phyloP scores from a whole-genome alignment of 2,797 vertebrate genomes.

The Hydrolagus colliei region DNA sequence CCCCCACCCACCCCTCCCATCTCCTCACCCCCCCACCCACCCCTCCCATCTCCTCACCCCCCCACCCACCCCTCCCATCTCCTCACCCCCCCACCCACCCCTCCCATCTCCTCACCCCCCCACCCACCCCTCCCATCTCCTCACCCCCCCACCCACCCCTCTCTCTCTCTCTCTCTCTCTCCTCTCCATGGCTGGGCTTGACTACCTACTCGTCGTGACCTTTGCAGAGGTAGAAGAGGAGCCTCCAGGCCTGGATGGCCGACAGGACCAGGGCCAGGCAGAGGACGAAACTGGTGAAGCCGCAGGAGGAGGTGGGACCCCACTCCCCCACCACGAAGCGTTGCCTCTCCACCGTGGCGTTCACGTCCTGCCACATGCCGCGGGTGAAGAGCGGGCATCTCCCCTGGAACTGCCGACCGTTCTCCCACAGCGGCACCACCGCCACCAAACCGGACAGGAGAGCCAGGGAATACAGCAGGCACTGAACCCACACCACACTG shows the following conservation, averaged over 20 bases:
- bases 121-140: too few species aligned
- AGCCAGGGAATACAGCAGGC: constrained; percentile 80
- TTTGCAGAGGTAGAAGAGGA: constrained; percentile 88
- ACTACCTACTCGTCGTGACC: constrained; percentile 90
- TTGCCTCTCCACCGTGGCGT: constrained; percentile 84
- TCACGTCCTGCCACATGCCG: constrained; percentile 96
- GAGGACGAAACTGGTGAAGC: constrained; percentile 82
- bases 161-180: too few species aligned
- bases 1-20: too few species aligned
- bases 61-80: too few species aligned
- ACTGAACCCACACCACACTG: constrained; percentile 82
- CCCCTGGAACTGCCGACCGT: constrained; percentile 82
- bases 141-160: too few species aligned
- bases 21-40: too few species aligned
- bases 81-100: too few species aligned
- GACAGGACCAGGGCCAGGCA: constrained; percentile 83
- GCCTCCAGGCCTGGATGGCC: constrained; percentile 86
- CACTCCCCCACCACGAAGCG: constrained; percentile 94
- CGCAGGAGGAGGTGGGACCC: constrained; percentile 86
- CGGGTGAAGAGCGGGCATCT: constrained; percentile 89
- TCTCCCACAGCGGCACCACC: constrained; percentile 86
- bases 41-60: too few species aligned
- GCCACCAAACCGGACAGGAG: constrained; percentile 85
- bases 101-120: too few species aligned
- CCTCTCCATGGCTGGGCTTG: neutral